Conservation (phyloP, 2,888 invertebrate genomes). For the Chloromyia formosa region DNA sequence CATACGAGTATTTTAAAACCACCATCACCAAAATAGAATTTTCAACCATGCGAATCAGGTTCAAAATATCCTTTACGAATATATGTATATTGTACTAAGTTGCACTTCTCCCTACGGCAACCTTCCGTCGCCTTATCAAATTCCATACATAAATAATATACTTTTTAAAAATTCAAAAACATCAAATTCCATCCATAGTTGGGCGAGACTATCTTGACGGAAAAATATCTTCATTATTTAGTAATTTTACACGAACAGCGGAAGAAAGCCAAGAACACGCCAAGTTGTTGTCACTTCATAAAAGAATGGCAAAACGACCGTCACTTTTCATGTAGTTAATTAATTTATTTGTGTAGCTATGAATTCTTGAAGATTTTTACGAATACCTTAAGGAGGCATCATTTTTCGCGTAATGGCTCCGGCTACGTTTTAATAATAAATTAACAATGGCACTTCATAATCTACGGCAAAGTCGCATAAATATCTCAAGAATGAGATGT, state of each 20-base stretch:
- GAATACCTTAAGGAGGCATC: conserved; percentile 44
- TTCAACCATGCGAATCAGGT: too few relatives aligned
- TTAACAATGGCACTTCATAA: conserved; percentile 42
- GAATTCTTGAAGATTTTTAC: conserved; percentile 47
- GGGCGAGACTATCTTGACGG: not conserved
- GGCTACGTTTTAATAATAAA: conserved; percentile 45
- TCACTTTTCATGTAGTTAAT: conserved; percentile 22
- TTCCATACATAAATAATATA: not conserved
- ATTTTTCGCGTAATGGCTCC: conserved; percentile 34
- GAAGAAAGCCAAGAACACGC: conserved; percentile 8
- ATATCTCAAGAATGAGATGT: conserved; percentile 29
- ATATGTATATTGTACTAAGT: too few relatives aligned
- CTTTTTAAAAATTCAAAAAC: not conserved
- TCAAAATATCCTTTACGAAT: too few relatives aligned
- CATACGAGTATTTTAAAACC: too few relatives aligned
- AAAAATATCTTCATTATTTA: conserved; percentile 6
- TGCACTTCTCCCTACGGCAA: not conserved
- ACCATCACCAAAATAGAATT: too few relatives aligned
- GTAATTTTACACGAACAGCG: not conserved
- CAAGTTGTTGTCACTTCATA: conserved; percentile 28
- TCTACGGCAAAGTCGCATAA: conserved; percentile 35
- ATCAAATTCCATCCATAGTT: not conserved
- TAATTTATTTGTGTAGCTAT: conserved; percentile 47
- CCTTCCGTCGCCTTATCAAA: not conserved
- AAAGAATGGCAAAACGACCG: conserved; percentile 10